Evolutionary conservation across 2,888 invertebrate genomes (phyloP).

Genomic region (Coelinius sp.): DNA sequence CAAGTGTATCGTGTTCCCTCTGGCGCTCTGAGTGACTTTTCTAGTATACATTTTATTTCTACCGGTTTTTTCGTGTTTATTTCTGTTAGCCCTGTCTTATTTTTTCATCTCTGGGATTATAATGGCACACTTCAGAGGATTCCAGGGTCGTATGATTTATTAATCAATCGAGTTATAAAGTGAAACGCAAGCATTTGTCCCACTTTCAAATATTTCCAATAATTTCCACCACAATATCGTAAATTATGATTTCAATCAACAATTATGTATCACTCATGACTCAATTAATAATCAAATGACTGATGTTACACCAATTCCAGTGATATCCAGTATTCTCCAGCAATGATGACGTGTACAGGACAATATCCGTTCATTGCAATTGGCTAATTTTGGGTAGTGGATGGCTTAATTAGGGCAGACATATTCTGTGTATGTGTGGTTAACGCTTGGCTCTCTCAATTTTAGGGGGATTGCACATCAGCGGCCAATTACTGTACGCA

Average conservation of each 20-base stretch:
- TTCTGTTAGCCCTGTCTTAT: background rate
- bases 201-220: too few relatives aligned
- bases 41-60: conserved; percentile 29
- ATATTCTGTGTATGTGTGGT: conserved; percentile 8
- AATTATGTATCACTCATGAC: background rate
- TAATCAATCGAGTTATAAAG: too few relatives aligned
- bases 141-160: too few relatives aligned
- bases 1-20: conserved; percentile 32
- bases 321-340: background rate
- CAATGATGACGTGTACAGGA: background rate
- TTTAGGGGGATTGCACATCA: conserved; percentile 38
- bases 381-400: conserved; percentile 33
- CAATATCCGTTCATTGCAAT: conserved; percentile 40
- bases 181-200: too few relatives aligned
- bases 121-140: too few relatives aligned
- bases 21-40: conserved; percentile 45
- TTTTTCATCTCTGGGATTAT: background rate
- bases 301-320: background rate
- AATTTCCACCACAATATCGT: too few relatives aligned
- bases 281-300: conserved; percentile 1
- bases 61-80: background rate
- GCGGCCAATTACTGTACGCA: conserved; percentile 41
- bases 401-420: conserved; percentile 44
- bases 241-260: background rate
- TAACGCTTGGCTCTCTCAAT: conserved; percentile 39